Conservation (phyloP, 2,113 vertebrate genomes). For the Benitochromis conjunctus region DNA sequence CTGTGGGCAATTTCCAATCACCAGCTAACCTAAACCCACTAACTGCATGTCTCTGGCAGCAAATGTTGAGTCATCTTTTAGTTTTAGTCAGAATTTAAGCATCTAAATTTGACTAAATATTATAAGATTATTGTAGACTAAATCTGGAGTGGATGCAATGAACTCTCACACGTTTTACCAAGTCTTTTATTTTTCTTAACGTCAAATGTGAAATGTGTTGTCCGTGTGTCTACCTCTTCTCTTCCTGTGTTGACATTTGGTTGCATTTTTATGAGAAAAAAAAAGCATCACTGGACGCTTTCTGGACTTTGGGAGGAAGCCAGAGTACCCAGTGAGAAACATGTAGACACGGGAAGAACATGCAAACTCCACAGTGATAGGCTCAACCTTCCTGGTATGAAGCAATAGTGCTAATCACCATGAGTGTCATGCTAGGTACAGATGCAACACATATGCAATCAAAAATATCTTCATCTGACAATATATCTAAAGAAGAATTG, state of each 20-base stretch:
- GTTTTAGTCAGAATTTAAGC: background rate
- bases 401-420: background rate
- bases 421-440: background rate
- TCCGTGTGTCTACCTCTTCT: background rate
- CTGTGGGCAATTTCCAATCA: background rate
- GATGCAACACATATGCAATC: background rate
- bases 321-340: background rate
- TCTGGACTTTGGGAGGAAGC: background rate
- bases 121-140: background rate
- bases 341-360: background rate
- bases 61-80: background rate
- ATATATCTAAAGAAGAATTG: background rate
- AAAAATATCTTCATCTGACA: rapidly evolving
- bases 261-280: background rate
- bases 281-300: background rate
- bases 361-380: background rate
- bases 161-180: background rate
- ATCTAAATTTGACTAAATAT: background rate
- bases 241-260: background rate
- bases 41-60: background rate
- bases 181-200: background rate
- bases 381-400: background rate
- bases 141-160: background rate
- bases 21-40: background rate
- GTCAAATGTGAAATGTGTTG: background rate